Percentiles rank a stretch among this genome's conserved stretches.
These are phyloP conservation scores for Myotis davidii DNA, from an alignment of 2,113 vertebrate species.

Conservation along the genomic window DNA sequence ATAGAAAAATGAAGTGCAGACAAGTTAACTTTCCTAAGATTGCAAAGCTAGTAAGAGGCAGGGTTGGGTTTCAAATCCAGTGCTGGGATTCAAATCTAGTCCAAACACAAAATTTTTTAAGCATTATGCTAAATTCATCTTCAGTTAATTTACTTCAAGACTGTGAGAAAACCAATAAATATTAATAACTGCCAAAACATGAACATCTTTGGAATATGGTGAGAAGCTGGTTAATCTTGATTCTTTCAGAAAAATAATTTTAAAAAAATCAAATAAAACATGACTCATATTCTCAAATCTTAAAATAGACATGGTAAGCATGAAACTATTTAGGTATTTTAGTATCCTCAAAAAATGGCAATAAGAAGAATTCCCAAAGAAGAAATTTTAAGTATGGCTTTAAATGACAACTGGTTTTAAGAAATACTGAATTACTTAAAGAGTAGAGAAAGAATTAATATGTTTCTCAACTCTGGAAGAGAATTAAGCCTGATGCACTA, in stretches of 20 bases:
- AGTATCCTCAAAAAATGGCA: constrained; percentile 5
- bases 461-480: constrained; percentile 30
- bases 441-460: not conserved
- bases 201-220: constrained; percentile 28
- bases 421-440: not conserved
- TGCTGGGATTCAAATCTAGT: constrained; percentile 11
- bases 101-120: not conserved
- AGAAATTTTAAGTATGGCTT: constrained; percentile 15
- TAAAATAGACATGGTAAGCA: constrained; percentile 1
- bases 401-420: constrained; percentile 52
- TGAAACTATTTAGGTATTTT: constrained; percentile 18
- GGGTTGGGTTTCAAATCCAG: not conserved
- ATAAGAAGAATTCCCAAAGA: constrained; percentile 12
- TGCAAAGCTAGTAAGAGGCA: not conserved
- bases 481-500: not conserved
- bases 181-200: not conserved
- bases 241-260: constrained; percentile 17
- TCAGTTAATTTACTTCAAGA: constrained; percentile 8
- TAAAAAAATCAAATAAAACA: constrained; percentile 35
- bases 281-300: not conserved
- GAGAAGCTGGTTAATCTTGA: constrained; percentile 25
- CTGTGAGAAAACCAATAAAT: constrained; percentile 36
- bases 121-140: not conserved
- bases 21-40: not conserved
- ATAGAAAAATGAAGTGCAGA: not conserved